phyloP scores from a whole-genome alignment of 2,113 vertebrate genomes.

The Onychorhynchus coronatus region DNA sequence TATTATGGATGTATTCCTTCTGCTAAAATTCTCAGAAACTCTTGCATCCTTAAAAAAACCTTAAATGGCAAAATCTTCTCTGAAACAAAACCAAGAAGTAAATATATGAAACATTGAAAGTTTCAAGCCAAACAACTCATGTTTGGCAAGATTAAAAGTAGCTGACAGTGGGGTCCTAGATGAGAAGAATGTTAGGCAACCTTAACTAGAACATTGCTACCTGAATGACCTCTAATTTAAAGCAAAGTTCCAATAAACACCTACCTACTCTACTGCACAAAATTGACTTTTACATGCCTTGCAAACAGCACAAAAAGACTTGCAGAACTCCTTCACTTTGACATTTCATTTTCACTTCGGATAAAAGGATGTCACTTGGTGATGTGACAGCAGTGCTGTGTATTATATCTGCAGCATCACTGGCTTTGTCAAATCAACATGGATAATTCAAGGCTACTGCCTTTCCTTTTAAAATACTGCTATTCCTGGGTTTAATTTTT shows the following conservation, averaged over 20 bases:
- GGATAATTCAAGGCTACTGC: constrained; percentile 57
- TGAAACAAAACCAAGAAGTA: background rate
- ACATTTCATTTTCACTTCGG: constrained; percentile 61
- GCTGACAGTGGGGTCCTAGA: background rate
- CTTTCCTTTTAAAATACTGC: constrained; percentile 16
- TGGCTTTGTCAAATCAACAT: constrained; percentile 38
- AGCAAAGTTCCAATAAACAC: background rate
- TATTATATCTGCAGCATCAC: constrained; percentile 41
- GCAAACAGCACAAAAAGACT: constrained; percentile 22
- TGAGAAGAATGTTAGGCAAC: background rate
- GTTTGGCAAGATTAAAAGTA: background rate
- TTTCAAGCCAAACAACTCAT: background rate
- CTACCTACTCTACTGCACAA: background rate
- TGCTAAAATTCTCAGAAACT: background rate
- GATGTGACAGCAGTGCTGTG: constrained; percentile 21
- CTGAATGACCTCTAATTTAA: background rate
- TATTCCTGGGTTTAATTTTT: constrained; percentile 25
- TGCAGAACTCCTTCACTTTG: constrained; percentile 26
- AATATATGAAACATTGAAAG: background rate
- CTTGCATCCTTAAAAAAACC: background rate
- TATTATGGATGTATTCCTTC: background rate
- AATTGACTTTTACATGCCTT: constrained; percentile 28
- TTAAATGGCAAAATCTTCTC: background rate
- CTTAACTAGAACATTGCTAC: background rate
- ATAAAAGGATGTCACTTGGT: constrained; percentile 57